phyloP scores from a whole-genome alignment of 2,888 invertebrate species.

The Dioctria rufipes region DNA sequence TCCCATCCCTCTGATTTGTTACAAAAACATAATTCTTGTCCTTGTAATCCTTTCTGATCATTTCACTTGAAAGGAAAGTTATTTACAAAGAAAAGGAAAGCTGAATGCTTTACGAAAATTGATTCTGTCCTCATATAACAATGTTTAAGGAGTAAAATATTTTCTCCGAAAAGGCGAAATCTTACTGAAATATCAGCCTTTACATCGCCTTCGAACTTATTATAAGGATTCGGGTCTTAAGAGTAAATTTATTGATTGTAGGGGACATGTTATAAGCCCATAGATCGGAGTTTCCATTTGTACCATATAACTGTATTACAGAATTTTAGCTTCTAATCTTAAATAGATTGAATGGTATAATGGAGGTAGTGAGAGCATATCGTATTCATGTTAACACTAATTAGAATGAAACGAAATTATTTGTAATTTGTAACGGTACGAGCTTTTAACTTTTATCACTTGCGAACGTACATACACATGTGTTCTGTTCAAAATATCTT shows the following conservation, averaged over 20 bases:
- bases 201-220: conserved; percentile 22
- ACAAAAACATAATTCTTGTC: conserved; percentile 15
- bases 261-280: conserved; percentile 33
- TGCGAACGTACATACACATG: no score
- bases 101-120: conserved; percentile 35
- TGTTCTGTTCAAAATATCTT: no score
- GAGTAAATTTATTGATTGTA: conserved; percentile 45
- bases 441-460: no score
- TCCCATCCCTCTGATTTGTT: neutral
- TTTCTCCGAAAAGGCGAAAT: neutral
- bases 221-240: conserved; percentile 27
- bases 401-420: conserved; percentile 21
- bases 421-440: conserved; percentile 9
- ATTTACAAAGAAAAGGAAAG: conserved; percentile 19
- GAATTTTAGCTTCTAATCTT: conserved; percentile 1
- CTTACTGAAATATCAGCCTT: conserved; percentile 2
- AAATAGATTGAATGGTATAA: conserved; percentile 19
- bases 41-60: conserved; percentile 23
- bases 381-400: conserved; percentile 31
- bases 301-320: conserved; percentile 35
- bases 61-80: conserved; percentile 18
- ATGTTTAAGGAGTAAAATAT: conserved; percentile 43
- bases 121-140: conserved; percentile 43
- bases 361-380: neutral
- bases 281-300: conserved; percentile 23